Evolutionary conservation across 2,888 invertebrate genomes (phyloP).

Genomic region (Anthophora plumipes): DNA sequence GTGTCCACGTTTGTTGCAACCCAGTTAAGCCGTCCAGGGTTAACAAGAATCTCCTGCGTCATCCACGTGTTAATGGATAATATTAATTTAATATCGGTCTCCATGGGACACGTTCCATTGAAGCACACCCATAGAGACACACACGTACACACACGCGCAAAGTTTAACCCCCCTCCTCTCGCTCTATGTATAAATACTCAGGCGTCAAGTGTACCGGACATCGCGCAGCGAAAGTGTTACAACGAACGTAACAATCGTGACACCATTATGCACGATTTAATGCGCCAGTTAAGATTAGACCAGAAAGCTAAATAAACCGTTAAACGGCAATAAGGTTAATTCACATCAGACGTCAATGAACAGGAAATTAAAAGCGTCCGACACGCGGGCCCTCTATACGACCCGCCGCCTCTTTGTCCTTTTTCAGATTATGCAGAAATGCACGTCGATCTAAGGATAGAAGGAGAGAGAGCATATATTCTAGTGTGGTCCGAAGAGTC

Average conservation of each 20-base stretch:
- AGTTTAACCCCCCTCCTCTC: background rate
- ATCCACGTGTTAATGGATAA: conserved; percentile 37
- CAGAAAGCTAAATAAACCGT: conserved; percentile 63
- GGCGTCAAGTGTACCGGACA: conserved; percentile 38
- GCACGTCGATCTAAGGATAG: conserved; percentile 35
- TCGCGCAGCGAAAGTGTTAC: conserved; percentile 57
- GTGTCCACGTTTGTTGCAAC: conserved; percentile 18
- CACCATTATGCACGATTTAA: conserved; percentile 61
- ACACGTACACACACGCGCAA: background rate
- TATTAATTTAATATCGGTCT: conserved; percentile 54
- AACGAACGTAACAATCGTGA: conserved; percentile 60
- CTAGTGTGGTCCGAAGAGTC: background rate
- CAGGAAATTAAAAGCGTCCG: conserved; percentile 63
- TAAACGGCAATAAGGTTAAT: conserved; percentile 65
- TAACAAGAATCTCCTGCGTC: conserved; percentile 37
- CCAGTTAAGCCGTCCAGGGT: conserved; percentile 35
- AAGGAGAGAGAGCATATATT: background rate
- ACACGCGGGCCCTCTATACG: conserved; percentile 32
- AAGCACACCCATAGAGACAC: conserved; percentile 5
- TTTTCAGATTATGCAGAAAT: conserved; percentile 47
- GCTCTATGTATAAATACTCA: conserved; percentile 40
- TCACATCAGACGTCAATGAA: conserved; percentile 66
- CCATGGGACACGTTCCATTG: conserved; percentile 34
- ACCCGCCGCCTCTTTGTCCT: conserved; percentile 34
- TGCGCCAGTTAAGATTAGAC: conserved; percentile 55